Percentiles rank a stretch among this genome's conserved stretches.
phyloP scores from a whole-genome alignment of 2,113 vertebrate species.

The Pimephales promelas region DNA sequence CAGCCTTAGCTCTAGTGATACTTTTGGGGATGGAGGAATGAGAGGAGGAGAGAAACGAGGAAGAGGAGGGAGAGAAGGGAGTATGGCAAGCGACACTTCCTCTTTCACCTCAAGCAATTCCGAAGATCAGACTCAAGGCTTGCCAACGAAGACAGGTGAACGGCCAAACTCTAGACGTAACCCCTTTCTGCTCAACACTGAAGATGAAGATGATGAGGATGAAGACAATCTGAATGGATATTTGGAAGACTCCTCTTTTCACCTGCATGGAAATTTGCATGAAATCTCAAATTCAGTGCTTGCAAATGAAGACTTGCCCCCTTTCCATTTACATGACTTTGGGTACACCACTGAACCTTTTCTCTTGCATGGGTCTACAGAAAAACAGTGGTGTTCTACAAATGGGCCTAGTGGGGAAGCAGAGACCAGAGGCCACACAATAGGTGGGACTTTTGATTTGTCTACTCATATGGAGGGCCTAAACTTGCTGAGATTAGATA shows the following conservation, averaged over 20 bases:
- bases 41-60: conserved; percentile 48
- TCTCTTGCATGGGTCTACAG: conserved; percentile 74
- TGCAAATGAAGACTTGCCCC: conserved; percentile 64
- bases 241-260: conserved; percentile 85
- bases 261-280: conserved; percentile 86
- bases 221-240: conserved; percentile 75
- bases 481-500: conserved; percentile 79
- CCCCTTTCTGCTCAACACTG: conserved; percentile 86
- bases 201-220: conserved; percentile 74
- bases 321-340: conserved; percentile 83
- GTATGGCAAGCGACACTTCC: conserved; percentile 73
- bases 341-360: conserved; percentile 76
- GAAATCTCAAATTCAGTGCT: conserved; percentile 66
- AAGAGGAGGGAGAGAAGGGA: conserved; percentile 62
- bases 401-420: conserved; percentile 68
- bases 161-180: conserved; percentile 79
- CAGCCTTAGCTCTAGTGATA: conserved; percentile 58
- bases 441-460: conserved; percentile 58
- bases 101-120: conserved; percentile 77
- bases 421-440: conserved; percentile 77
- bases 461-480: conserved; percentile 71
- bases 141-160: conserved; percentile 68
- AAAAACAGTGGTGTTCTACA: conserved; percentile 74
- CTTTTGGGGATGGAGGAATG: conserved; percentile 57
- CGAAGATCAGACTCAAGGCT: conserved; percentile 66